Evolutionary conservation across 2,797 vertebrate genomes (phyloP), one percentile per base, ranked within the genome.

Genomic region (Syngnathus acus): DNA sequence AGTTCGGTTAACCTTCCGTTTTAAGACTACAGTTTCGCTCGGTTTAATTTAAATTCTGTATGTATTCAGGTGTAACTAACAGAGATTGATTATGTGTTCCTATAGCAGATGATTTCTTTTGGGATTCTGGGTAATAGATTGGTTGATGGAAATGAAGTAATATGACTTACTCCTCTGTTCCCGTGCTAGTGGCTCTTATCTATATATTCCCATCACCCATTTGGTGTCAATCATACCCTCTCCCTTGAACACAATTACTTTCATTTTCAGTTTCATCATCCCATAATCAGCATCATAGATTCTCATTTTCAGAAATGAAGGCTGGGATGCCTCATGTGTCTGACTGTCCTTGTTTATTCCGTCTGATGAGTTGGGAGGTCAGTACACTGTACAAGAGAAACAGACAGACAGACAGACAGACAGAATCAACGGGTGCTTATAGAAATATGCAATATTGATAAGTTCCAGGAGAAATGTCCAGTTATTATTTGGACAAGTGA

Each of bases 221-320:
- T 43, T 37, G 10, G 32, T 67, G 62, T 65, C 50, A 48, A 63
- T 69, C 70, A 38, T 42, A 57, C 37, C 37, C 47, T 39, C 47
- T 62, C 39, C 9, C 37, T 78, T 60, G 50, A 67, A 77, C 71
- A 71, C 62, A 69, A 73, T 78, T 74, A 69, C 54, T 75, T 68
- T 66, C 59, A 78, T 78, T 75, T 71, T 76, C 72, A 60, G 62
- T 45, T 70, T 69, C 77, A 73, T 78, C 78, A 70, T 72, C 69
- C 70, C 60, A 43, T 76, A 74, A 82, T 79, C 69, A 77, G 71
- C 62, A 54, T 67, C 65, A 65, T 68, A 73, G 63, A 80, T 77
- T 71, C 38, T 69, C 70, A 75, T 79, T 71, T 72, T 50, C 50
- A 70, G 78, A 78, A 62, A 78, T 77, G 64, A 77, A 64, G 53